Evolutionary conservation across 2,113 vertebrate species (phyloP).

Genomic region (Alces alces): DNA sequence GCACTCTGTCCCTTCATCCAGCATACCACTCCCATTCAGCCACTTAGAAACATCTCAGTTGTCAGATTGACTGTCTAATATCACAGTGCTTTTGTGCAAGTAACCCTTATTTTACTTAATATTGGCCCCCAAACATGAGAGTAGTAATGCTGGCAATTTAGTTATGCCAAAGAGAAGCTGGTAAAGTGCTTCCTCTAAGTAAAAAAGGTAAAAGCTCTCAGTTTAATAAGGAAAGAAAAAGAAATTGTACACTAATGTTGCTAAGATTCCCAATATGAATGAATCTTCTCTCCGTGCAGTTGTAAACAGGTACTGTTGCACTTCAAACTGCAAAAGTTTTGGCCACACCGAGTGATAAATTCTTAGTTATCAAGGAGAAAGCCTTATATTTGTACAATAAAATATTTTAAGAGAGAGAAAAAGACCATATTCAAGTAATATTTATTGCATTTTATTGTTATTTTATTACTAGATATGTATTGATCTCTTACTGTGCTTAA

Average conservation of each 20-base stretch:
- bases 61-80: background rate
- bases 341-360: background rate
- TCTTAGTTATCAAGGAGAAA: background rate
- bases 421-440: background rate
- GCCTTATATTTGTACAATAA: background rate
- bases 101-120: background rate
- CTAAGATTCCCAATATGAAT: background rate
- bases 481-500: background rate
- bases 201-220: background rate
- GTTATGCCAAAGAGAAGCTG: background rate
- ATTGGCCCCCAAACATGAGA: background rate
- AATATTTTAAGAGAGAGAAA: background rate
- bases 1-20: background rate
- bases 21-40: fast-evolving
- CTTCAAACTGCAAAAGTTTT: background rate
- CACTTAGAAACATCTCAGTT: background rate
- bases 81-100: background rate
- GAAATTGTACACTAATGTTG: background rate
- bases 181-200: background rate
- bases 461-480: background rate
- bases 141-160: background rate
- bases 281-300: background rate
- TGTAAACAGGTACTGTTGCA: background rate
- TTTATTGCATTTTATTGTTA: background rate
- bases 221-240: background rate